Conservation (phyloP, 2,113 vertebrate species). For the Tachysurus fulvidraco region DNA sequence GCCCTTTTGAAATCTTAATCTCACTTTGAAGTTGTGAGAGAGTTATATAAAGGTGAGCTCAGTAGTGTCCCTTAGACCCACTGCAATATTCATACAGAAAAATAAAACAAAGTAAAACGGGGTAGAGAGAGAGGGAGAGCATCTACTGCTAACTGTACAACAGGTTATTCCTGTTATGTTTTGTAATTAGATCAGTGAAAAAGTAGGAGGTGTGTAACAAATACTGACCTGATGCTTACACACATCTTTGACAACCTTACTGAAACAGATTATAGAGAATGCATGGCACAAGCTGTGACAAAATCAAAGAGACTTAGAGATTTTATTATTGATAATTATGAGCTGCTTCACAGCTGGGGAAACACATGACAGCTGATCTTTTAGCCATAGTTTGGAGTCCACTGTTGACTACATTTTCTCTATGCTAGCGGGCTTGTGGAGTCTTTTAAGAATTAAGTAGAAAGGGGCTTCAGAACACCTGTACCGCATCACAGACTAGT, state of each 20-base stretch:
- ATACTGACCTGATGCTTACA: not conserved
- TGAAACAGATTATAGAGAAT: not conserved
- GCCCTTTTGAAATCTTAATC: conserved; percentile 62
- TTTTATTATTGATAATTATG: not conserved
- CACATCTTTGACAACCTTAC: not conserved
- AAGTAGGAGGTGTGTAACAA: not conserved
- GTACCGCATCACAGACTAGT: conserved; percentile 64
- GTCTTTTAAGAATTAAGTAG: not conserved
- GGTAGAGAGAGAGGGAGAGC: not conserved
- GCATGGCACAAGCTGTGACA: not conserved
- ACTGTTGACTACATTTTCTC: not conserved
- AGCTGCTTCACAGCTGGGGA: not conserved
- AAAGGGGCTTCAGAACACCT: conserved; percentile 59
- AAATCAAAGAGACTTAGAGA: not conserved
- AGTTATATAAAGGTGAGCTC: conserved; percentile 63
- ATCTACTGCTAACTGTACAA: conserved; percentile 12
- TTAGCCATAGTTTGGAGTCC: conserved; percentile 5
- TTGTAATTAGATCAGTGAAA: conserved; percentile 64
- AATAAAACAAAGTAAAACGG: not conserved
- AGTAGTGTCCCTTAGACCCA: conserved; percentile 45
- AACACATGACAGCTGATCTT: conserved; percentile 13
- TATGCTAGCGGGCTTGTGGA: conserved; percentile 7
- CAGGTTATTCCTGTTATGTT: conserved; percentile 30
- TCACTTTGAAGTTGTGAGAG: conserved; percentile 67
- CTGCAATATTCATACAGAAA: not conserved